Conservation (phyloP, 2,113 vertebrate genomes). For the Neogobius melanostomus region DNA sequence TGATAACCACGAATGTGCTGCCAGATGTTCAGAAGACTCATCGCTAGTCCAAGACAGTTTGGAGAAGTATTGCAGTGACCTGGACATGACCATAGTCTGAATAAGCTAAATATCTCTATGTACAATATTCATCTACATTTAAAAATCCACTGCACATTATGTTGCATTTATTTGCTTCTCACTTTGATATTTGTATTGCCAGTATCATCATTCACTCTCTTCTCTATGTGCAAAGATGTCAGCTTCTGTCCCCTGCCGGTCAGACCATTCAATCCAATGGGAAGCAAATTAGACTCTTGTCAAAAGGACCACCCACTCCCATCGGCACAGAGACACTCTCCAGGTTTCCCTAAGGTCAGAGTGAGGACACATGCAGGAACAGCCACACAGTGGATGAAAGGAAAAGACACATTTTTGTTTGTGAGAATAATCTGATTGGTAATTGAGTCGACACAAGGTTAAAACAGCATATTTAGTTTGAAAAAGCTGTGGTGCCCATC, state of each 20-base stretch:
- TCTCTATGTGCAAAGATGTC: slow-evolving; percentile 67
- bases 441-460: neutral
- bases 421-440: neutral
- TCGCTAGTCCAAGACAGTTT: no score
- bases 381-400: neutral
- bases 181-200: neutral
- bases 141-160: neutral
- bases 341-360: slow-evolving; percentile 18
- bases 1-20: no score
- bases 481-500: no score
- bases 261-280: slow-evolving; percentile 59
- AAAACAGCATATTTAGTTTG: neutral
- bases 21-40: no score
- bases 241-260: slow-evolving; percentile 57
- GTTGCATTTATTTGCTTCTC: neutral
- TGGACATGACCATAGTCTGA: no score
- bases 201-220: neutral
- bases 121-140: neutral
- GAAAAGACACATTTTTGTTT: neutral
- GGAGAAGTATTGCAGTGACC: no score
- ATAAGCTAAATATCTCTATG: no score
- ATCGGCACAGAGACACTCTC: slow-evolving; percentile 16
- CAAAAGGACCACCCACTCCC: slow-evolving; percentile 57
- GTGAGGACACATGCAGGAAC: slow-evolving; percentile 7
- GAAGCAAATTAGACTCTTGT: slow-evolving; percentile 57